A percentile compares a stretch with the other conserved stretches of the same genome.
Conservation (phyloP, 2,888 invertebrate species). For the Anaspis maculata region DNA sequence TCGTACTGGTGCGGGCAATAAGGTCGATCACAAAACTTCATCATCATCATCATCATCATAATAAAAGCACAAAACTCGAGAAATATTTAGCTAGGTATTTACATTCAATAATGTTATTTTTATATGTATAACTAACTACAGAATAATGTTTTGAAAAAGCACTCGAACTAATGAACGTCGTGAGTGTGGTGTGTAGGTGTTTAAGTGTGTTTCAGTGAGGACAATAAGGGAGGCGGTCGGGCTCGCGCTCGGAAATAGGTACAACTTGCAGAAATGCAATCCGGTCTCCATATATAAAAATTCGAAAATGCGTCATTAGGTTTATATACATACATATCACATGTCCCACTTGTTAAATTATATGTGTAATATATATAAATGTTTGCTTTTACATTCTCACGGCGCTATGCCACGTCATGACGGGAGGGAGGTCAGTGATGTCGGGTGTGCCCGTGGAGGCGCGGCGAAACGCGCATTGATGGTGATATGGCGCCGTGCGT, state of each 20-base stretch:
- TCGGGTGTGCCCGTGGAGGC: too few relatives aligned
- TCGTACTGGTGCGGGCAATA: not conserved
- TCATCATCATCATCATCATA: slow-evolving; percentile 1
- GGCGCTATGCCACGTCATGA: slow-evolving; percentile 8
- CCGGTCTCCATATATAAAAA: slow-evolving; percentile 38
- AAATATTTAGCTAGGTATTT: slow-evolving; percentile 21
- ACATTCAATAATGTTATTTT: slow-evolving; percentile 27
- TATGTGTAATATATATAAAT: slow-evolving; percentile 25
- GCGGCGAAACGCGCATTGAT: too few relatives aligned
- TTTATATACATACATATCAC: slow-evolving; percentile 41
- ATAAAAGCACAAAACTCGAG: slow-evolving; percentile 25
- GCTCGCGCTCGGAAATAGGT: too few relatives aligned
- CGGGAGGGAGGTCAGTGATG: too few relatives aligned
- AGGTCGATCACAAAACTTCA: not conserved
- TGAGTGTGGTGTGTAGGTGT: not conserved
- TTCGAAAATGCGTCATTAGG: slow-evolving; percentile 37
- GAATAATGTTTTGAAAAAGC: too few relatives aligned
- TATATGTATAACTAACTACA: not conserved
- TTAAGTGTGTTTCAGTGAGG: not conserved
- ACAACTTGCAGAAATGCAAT: slow-evolving; percentile 38
- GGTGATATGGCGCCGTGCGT: too few relatives aligned
- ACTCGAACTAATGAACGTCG: not conserved
- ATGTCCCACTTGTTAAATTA: slow-evolving; percentile 31
- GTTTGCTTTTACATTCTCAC: slow-evolving; percentile 15
- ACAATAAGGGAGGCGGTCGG: too few relatives aligned